Evolutionary conservation across 2,888 invertebrate species (phyloP).

Genomic region (Luffia ferchaultella): DNA sequence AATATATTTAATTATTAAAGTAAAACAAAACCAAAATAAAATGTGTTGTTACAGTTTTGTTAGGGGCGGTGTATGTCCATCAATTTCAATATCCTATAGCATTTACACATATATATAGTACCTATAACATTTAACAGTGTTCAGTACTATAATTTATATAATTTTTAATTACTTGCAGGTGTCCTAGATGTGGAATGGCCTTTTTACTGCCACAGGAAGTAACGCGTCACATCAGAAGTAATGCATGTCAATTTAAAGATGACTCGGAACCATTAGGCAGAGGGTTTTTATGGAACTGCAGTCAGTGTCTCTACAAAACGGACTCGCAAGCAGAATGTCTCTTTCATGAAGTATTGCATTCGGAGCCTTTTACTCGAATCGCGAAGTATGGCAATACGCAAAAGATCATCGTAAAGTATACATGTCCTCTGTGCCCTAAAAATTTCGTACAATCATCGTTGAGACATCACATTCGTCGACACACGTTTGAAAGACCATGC

Average conservation of each 20-base stretch:
- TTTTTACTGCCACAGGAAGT: slow-evolving; percentile 80
- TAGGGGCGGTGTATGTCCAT: too few species aligned
- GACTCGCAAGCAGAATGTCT: slow-evolving; percentile 75
- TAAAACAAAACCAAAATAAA: too few species aligned
- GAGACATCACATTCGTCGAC: slow-evolving; percentile 73
- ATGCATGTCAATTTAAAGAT: slow-evolving; percentile 57
- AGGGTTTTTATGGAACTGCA: slow-evolving; percentile 60
- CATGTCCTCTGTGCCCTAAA: slow-evolving; percentile 75
- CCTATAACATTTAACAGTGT: too few species aligned
- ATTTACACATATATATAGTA: too few species aligned
- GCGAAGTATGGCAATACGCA: slow-evolving; percentile 26
- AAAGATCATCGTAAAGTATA: slow-evolving; percentile 51
- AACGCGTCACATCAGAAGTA: slow-evolving; percentile 72
- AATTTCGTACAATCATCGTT: slow-evolving; percentile 71
- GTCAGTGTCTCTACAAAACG: slow-evolving; percentile 68
- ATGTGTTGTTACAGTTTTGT: too few species aligned
- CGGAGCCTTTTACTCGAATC: slow-evolving; percentile 38
- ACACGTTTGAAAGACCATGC: slow-evolving; percentile 78
- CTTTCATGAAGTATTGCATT: slow-evolving; percentile 77
- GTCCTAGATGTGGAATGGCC: slow-evolving; percentile 74
- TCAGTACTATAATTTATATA: not conserved
- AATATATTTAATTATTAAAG: too few species aligned
- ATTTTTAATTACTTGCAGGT: slow-evolving; percentile 49
- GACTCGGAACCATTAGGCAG: slow-evolving; percentile 16
- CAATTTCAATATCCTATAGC: too few species aligned